These are phyloP conservation scores for Hydrozoanthus tunicans DNA, from an alignment of 64 coral and sea anemone genomes.

Conservation along the genomic window DNA sequence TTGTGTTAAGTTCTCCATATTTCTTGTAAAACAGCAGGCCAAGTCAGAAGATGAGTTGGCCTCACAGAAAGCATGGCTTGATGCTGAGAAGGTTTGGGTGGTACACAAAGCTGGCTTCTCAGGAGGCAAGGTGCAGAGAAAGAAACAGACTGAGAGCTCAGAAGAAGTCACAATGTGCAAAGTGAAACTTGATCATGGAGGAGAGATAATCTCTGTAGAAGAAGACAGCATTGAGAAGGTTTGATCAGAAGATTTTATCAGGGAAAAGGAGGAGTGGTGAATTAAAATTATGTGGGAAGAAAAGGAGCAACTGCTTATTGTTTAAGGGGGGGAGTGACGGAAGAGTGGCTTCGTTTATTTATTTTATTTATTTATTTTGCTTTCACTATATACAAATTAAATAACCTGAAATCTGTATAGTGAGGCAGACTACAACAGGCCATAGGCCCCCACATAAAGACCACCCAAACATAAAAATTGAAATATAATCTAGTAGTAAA, in stretches of 20 bases:
- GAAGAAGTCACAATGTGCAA: slow-evolving; percentile 87
- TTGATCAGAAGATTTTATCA: neutral
- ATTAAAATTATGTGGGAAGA: neutral
- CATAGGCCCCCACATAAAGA: too few species aligned
- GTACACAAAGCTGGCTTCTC: slow-evolving; percentile 97
- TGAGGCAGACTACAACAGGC: too few species aligned
- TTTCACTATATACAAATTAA: too few species aligned
- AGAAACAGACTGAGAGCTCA: slow-evolving; percentile 12
- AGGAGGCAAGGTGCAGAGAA: slow-evolving; percentile 89
- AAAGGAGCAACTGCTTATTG: too few species aligned
- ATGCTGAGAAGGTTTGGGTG: slow-evolving; percentile 98
- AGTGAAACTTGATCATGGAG: slow-evolving; percentile 96
- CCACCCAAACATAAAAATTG: too few species aligned
- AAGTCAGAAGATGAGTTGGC: slow-evolving; percentile 93
- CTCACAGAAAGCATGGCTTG: slow-evolving; percentile 93
- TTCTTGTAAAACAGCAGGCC: slow-evolving; percentile 33
- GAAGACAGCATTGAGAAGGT: slow-evolving; percentile 99
- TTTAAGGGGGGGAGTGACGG: too few species aligned
- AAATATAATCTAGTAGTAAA: too few species aligned
- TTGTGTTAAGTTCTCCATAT: neutral
- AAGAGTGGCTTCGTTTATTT: too few species aligned
- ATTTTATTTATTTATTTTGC: neutral
- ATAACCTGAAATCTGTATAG: too few species aligned
- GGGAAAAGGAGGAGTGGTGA: neutral
- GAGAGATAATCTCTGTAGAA: slow-evolving; percentile 94